These are phyloP conservation scores for Pelosia muscerda DNA, from an alignment of 2,888 invertebrate genomes.

Conservation along the genomic window DNA sequence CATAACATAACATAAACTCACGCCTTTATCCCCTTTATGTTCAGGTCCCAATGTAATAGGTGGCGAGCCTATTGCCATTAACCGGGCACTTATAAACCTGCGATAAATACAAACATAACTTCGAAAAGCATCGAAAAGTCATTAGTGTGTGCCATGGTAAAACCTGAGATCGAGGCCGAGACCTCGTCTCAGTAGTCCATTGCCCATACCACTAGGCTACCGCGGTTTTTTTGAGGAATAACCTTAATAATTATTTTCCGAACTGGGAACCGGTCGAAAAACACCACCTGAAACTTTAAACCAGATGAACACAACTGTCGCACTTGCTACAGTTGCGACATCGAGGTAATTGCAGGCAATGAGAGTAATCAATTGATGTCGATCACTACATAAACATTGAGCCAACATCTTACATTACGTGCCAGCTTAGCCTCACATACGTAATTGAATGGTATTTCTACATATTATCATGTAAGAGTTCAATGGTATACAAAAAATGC, in stretches of 20 bases:
- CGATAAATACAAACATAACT: no score
- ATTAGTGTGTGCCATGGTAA: no score
- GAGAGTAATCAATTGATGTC: constrained; percentile 15
- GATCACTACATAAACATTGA: constrained; percentile 2
- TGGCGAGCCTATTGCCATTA: no score
- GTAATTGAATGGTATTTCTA: constrained; percentile 30
- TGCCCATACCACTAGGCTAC: no score
- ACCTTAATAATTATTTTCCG: background rate
- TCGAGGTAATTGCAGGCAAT: background rate
- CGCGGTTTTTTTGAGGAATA: no score
- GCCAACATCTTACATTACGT: background rate
- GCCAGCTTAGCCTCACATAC: constrained; percentile 25
- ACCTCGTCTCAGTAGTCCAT: no score
- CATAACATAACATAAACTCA: no score
- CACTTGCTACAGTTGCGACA: background rate
- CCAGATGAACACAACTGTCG: background rate
- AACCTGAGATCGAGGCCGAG: no score
- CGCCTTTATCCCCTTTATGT: no score
- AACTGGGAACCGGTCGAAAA: background rate
- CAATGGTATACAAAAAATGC: constrained; percentile 9
- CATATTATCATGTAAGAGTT: constrained; percentile 16
- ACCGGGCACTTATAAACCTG: no score
- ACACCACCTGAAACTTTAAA: background rate
- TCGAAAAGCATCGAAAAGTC: no score
- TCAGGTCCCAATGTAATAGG: no score